Conservation (phyloP, 2,888 invertebrate species). For the Xylota segnis region DNA sequence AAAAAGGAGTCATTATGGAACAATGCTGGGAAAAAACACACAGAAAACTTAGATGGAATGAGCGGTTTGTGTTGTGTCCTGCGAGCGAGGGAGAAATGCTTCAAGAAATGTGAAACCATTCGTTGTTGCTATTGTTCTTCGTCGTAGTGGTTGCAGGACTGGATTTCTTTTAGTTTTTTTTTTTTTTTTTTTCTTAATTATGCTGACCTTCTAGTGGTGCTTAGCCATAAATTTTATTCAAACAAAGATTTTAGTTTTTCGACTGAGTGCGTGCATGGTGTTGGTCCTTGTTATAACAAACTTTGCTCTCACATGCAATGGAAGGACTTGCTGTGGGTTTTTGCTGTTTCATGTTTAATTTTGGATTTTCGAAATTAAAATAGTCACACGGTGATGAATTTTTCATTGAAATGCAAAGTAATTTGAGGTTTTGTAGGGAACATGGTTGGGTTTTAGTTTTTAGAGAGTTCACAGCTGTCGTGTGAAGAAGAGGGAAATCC, state of each 20-base stretch:
- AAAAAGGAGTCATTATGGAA: slow-evolving; percentile 79
- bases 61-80: slow-evolving; percentile 35
- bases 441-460: too few relatives aligned
- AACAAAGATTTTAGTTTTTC: slow-evolving; percentile 11
- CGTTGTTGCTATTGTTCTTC: slow-evolving; percentile 29
- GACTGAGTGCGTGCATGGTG: background rate
- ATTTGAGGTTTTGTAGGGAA: too few relatives aligned
- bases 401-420: too few relatives aligned
- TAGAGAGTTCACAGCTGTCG: too few relatives aligned
- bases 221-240: slow-evolving; percentile 43
- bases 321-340: background rate
- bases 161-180: background rate
- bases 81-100: slow-evolving; percentile 35
- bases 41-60: slow-evolving; percentile 2
- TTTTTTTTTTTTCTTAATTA: slow-evolving; percentile 46
- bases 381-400: too few relatives aligned
- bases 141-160: slow-evolving; percentile 19
- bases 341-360: background rate
- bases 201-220: slow-evolving; percentile 60
- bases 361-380: too few relatives aligned
- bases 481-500: too few relatives aligned
- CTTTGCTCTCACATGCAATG: background rate
- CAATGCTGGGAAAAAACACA: slow-evolving; percentile 66
- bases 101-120: slow-evolving; percentile 44
- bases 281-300: background rate